phyloP scores from a whole-genome alignment of 2,113 vertebrate species.

The Serilophus lunatus region DNA sequence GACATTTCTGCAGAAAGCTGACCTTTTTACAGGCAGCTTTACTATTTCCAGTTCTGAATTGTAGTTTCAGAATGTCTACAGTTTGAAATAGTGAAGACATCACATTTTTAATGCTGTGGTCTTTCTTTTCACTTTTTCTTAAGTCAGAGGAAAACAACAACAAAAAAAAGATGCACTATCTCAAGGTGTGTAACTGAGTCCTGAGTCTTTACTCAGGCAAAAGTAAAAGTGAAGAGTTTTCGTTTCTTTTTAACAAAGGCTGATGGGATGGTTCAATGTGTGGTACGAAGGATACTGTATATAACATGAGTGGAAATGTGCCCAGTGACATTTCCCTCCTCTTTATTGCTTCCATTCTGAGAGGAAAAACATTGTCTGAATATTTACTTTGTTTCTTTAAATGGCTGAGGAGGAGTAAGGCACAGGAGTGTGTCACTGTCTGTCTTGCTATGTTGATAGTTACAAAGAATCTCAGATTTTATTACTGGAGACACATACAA shows the following conservation, averaged over 20 bases:
- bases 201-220: background rate
- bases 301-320: background rate
- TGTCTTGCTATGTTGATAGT: background rate
- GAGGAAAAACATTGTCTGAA: background rate
- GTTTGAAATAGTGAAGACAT: background rate
- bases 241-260: background rate
- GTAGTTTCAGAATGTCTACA: background rate
- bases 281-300: background rate
- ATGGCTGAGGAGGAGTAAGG: background rate
- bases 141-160: background rate
- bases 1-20: background rate
- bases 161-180: background rate
- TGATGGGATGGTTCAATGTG: background rate
- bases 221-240: background rate
- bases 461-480: background rate
- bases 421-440: accelerated
- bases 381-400: background rate
- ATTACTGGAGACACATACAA: background rate
- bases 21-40: background rate
- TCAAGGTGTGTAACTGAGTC: background rate
- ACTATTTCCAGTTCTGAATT: background rate
- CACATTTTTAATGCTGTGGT: background rate
- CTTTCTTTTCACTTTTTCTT: background rate
- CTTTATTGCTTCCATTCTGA: background rate
- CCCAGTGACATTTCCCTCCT: background rate